Evolutionary conservation across 2,113 vertebrate species (phyloP), one percentile per base, ranked within the genome.

Genomic region (Donacobius atricapilla): DNA sequence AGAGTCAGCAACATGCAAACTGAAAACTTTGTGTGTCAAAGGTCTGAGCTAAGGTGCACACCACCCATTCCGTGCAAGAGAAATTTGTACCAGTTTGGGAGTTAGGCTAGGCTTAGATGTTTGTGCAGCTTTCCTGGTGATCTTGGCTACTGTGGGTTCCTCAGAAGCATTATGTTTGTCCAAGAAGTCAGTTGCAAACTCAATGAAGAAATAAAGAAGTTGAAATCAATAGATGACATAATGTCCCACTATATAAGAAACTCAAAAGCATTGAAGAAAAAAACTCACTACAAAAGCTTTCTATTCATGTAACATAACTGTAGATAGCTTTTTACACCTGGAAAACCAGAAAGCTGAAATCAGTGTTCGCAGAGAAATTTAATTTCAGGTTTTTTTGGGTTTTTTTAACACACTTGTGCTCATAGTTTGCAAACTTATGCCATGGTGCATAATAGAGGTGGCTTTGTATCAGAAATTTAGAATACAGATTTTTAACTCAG

Each of bases 361-460:
- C 57, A 24, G 15, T 61, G 25, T 33, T 65, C 54, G 53, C 45
- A 94, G 25, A 77, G 28, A 76, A 90, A 77, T 6, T 60, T 40
- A n/a, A 28, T 18, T 37, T 75, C 21, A 76, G 22, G n/a, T n/a
- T 1, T 8, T 57, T 42, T 47, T 5, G 0, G 4, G 0, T 3
- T 54, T 64, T 70, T 20, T 44, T 10, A 27, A 63, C 4, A 11
- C 45, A 14, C 12, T 45, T 4, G 2, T 23, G 9, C 16, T 84
- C 27, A 54, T 10, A 18, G 35, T 40, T 82, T 65, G 27, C 7
- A 10, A 87, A 70, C 27, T 63, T 65, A 63, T 73, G 13, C 23
- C 48, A 39, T 5, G 6, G 21, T 57, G 25, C 15, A 65, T 30
- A 71, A 78, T 0, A 5, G 40, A 77, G 15, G 40, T 39, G 21